Evolutionary conservation across 2,797 vertebrate genomes (phyloP).

Genomic region (Peromyscus attwateri): DNA sequence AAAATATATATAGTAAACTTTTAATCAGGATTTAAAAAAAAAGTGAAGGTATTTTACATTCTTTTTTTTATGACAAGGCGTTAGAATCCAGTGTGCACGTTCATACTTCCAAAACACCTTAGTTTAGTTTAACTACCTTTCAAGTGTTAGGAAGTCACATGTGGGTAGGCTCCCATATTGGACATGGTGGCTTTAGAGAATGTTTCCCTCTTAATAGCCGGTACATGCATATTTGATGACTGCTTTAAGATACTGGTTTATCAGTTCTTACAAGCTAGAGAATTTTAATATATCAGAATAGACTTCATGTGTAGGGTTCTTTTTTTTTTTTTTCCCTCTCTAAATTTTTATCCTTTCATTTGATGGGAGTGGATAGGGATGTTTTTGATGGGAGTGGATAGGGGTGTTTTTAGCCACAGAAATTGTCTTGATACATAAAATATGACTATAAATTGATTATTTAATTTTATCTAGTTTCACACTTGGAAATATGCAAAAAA

Average conservation of each 20-base stretch:
- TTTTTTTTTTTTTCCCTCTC: neutral
- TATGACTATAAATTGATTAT: conserved; percentile 13
- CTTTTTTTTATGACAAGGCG: neutral
- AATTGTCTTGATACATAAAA: conserved; percentile 20
- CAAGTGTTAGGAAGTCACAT: neutral
- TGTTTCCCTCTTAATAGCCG: neutral
- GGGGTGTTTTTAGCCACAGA: conserved; percentile 35
- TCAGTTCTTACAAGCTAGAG: neutral
- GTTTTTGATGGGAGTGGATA: conserved; percentile 1
- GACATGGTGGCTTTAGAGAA: neutral
- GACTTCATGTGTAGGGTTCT: neutral
- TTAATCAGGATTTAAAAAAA: neutral
- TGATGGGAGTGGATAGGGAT: neutral
- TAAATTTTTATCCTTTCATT: conserved; percentile 17
- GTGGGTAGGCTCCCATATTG: neutral
- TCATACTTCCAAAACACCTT: neutral
- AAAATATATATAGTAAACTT: conserved; percentile 16
- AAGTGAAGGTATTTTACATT: neutral
- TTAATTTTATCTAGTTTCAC: conserved; percentile 20
- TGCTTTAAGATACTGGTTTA: neutral
- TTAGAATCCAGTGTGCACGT: neutral
- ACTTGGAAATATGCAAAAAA: conserved; percentile 31
- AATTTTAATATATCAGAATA: neutral
- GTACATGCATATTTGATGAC: neutral
- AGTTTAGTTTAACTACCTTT: conserved; percentile 18